phyloP scores from a whole-genome alignment of 2,113 vertebrate species.

The Nothoprocta pentlandii region DNA sequence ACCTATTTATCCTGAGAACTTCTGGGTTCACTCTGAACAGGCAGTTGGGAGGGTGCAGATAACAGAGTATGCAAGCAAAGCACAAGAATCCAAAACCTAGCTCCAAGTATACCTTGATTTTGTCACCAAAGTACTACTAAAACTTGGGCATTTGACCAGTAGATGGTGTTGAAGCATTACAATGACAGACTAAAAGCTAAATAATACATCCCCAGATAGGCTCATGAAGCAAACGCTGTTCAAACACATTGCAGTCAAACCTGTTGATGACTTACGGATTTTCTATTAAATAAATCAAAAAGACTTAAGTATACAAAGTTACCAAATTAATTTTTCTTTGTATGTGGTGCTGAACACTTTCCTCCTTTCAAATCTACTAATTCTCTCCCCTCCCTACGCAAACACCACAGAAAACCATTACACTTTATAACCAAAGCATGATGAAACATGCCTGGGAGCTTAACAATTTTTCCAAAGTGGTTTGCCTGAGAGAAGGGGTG shows the following conservation, averaged over 20 bases:
- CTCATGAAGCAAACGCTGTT: background rate
- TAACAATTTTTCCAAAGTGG: background rate
- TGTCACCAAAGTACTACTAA: background rate
- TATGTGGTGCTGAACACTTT: background rate
- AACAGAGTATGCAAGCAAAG: background rate
- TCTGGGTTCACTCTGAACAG: background rate
- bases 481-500: background rate
- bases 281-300: background rate
- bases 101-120: background rate
- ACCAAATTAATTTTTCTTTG: background rate
- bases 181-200: background rate
- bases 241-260: background rate
- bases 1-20: fast-evolving
- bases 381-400: background rate
- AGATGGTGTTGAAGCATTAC: conserved; percentile 15
- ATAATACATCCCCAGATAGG: background rate
- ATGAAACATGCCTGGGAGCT: background rate
- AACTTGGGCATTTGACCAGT: background rate
- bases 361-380: background rate
- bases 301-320: background rate
- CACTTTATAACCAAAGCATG: background rate
- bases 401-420: background rate
- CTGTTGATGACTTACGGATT: background rate
- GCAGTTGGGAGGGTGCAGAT: background rate
- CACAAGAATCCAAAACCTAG: too few relatives aligned